A percentile compares a stretch with the other conserved stretches of the same genome.
Evolutionary conservation across 2,797 vertebrate species (phyloP).

Genomic region (Atherinosoma microstoma): DNA sequence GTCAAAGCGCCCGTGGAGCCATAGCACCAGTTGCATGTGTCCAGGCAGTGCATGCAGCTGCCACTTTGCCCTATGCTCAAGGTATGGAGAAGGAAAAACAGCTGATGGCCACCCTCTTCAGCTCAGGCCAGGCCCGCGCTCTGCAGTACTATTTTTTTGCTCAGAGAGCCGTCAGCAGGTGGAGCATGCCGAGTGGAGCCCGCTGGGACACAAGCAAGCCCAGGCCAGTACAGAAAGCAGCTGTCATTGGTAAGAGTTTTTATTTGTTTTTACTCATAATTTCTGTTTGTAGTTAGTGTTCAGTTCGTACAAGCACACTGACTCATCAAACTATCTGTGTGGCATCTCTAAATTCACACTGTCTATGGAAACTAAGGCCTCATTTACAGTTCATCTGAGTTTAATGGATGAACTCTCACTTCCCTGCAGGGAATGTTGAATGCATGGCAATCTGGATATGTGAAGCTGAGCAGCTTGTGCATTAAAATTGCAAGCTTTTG

Average conservation of each 20-base stretch:
- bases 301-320: slow-evolving; percentile 24
- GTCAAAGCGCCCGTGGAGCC: slow-evolving; percentile 78
- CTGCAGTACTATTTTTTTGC: slow-evolving; percentile 91
- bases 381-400: slow-evolving; percentile 45
- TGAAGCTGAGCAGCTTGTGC: slow-evolving; percentile 65
- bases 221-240: slow-evolving; percentile 82
- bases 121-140: slow-evolving; percentile 88
- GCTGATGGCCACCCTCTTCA: slow-evolving; percentile 82
- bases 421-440: slow-evolving; percentile 52
- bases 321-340: slow-evolving; percentile 37
- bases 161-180: slow-evolving; percentile 84
- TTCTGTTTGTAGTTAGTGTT: slow-evolving; percentile 24
- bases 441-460: slow-evolving; percentile 61
- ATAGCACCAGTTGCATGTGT: slow-evolving; percentile 88
- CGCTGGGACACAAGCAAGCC: slow-evolving; percentile 86
- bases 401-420: slow-evolving; percentile 52
- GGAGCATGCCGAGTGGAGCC: slow-evolving; percentile 85
- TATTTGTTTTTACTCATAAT: slow-evolving; percentile 30
- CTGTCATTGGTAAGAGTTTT: slow-evolving; percentile 88
- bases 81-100: slow-evolving; percentile 85
- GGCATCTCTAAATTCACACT: slow-evolving; percentile 38
- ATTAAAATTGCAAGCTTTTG: slow-evolving; percentile 64
- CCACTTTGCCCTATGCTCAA: slow-evolving; percentile 79
- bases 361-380: slow-evolving; percentile 47
- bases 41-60: slow-evolving; percentile 85